Percentiles rank a stretch among this genome's conserved stretches.
Evolutionary conservation across 2,888 invertebrate species (phyloP).

Genomic region (Plebejus melissa): DNA sequence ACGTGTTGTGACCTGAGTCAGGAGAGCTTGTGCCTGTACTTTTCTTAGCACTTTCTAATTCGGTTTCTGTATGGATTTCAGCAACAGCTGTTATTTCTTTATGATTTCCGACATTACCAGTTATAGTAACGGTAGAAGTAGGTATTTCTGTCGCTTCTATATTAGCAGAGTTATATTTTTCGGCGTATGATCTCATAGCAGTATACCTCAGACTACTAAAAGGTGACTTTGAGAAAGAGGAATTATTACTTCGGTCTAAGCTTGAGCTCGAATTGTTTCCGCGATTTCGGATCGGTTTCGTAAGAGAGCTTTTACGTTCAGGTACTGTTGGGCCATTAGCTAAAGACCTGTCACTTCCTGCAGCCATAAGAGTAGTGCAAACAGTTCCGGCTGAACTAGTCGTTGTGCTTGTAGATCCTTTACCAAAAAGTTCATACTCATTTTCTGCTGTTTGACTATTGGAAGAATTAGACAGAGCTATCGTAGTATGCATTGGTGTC

Average conservation of each 20-base stretch:
- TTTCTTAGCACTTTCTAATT: conserved; percentile 70
- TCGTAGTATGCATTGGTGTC: conserved; percentile 85
- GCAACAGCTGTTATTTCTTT: conserved; percentile 80
- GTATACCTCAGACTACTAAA: conserved; percentile 65
- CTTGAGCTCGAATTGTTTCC: conserved; percentile 74
- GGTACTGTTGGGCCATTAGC: conserved; percentile 87
- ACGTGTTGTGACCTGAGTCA: conserved; percentile 89
- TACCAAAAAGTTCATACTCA: conserved; percentile 94
- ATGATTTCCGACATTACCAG: conserved; percentile 61
- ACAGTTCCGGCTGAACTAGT: conserved; percentile 95
- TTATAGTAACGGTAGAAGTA: conserved; percentile 62
- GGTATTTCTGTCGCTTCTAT: conserved; percentile 59
- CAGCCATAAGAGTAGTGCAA: conserved; percentile 88
- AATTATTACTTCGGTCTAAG: conserved; percentile 74
- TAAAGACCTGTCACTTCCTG: conserved; percentile 81
- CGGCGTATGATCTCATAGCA: conserved; percentile 55
- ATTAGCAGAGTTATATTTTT: conserved; percentile 62
- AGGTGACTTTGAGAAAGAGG: conserved; percentile 63
- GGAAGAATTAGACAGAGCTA: conserved; percentile 83
- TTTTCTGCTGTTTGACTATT: conserved; percentile 89
- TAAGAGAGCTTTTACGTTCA: conserved; percentile 88
- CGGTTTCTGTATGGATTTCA: conserved; percentile 73
- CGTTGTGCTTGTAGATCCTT: conserved; percentile 93
- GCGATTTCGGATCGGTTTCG: conserved; percentile 78
- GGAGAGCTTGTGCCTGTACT: conserved; percentile 86